A percentile compares a stretch with the other conserved stretches of the same genome.
phyloP scores from a whole-genome alignment of 2,113 vertebrate genomes.

The Charadrius vociferus region DNA sequence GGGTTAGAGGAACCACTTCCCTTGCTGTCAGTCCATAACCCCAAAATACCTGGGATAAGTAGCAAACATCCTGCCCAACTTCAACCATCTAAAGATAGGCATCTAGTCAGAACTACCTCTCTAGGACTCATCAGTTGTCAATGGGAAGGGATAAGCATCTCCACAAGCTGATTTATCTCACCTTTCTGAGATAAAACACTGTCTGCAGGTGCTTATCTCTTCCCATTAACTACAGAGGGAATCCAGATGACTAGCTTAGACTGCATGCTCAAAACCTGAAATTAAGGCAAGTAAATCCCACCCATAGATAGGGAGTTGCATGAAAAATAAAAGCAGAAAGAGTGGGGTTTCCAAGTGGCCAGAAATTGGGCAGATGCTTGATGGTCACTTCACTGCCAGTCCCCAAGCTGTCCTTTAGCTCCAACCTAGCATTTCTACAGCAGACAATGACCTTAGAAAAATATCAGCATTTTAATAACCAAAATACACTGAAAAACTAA shows the following conservation, averaged over 20 bases:
- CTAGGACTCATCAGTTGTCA: not conserved
- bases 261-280: not conserved
- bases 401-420: not conserved
- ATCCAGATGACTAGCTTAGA: not conserved
- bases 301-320: not conserved
- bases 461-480: not conserved
- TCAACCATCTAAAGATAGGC: not conserved
- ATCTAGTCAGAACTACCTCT: not conserved
- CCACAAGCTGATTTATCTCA: conserved; percentile 26
- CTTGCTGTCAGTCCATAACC: not conserved
- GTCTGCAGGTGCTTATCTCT: not conserved
- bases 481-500: not conserved
- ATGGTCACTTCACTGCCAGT: not conserved
- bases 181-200: not conserved
- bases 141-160: not conserved
- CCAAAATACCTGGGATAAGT: not conserved
- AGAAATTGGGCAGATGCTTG: not conserved
- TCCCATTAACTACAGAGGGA: not conserved
- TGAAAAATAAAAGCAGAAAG: not conserved
- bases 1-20: not conserved
- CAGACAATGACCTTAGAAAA: not conserved
- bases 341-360: not conserved
- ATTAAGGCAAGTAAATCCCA: not conserved
- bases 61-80: not conserved
- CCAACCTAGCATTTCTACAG: not conserved